Percentiles rank a stretch among this genome's conserved stretches.
Evolutionary conservation across 1,140 invertebrate genomes (phyloP).

Genomic region (Drosophila ironensis): DNA sequence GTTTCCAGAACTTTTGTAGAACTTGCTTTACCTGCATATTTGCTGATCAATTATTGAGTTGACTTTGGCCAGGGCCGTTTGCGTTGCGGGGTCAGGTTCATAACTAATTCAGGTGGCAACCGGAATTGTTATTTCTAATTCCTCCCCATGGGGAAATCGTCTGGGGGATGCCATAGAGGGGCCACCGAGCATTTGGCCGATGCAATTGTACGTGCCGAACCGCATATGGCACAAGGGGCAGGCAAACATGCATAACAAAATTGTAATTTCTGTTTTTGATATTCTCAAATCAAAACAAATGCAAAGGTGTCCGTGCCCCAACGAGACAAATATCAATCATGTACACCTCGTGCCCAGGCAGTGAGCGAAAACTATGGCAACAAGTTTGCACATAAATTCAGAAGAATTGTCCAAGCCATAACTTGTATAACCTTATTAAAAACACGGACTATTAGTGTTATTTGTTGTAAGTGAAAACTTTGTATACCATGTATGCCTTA

Average conservation of each 20-base stretch:
- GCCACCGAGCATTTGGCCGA: conserved; percentile 8
- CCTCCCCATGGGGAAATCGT: neutral
- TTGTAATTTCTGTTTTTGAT: conserved; percentile 25
- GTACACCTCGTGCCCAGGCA: neutral
- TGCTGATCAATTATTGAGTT: neutral
- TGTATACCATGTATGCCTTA: too few species aligned
- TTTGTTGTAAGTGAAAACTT: too few species aligned
- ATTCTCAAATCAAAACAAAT: conserved; percentile 55
- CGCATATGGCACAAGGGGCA: conserved; percentile 3
- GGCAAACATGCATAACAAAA: conserved; percentile 33
- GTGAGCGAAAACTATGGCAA: too few species aligned
- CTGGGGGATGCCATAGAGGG: conserved; percentile 28
- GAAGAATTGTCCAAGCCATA: too few species aligned
- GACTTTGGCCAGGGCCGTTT: neutral
- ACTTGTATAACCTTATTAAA: too few species aligned
- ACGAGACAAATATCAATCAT: conserved; percentile 60
- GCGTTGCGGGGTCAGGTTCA: conserved; percentile 27
- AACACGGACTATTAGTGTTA: too few species aligned
- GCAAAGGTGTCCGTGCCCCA: conserved; percentile 46
- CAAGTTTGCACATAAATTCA: too few species aligned
- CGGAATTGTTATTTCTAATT: neutral
- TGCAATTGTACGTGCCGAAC: conserved; percentile 23
- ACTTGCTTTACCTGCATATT: too few species aligned
- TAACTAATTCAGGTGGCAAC: conserved; percentile 19
- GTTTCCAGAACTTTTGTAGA: too few species aligned